Evolutionary conservation across 2,113 vertebrate species (phyloP).

Genomic region (Copsychus sechellarum): DNA sequence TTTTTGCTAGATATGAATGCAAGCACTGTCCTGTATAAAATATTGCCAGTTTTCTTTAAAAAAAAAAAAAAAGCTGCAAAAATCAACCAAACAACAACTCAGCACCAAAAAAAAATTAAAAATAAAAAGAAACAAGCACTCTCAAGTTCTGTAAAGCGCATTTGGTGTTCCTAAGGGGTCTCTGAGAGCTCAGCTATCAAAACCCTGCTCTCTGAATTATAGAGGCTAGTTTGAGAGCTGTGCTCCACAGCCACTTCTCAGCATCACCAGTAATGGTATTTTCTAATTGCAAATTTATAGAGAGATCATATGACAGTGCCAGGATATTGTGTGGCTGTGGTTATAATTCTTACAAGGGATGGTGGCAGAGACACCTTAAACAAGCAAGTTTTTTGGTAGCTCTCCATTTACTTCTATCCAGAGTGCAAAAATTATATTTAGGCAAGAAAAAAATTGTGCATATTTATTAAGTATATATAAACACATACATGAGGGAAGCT

Average conservation of each 20-base stretch:
- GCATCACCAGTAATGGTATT: background rate
- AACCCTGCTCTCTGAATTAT: background rate
- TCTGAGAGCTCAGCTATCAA: background rate
- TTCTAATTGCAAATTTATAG: background rate
- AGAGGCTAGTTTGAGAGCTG: background rate
- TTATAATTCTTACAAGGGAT: background rate
- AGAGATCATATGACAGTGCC: background rate
- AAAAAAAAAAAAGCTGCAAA: background rate
- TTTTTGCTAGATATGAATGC: background rate
- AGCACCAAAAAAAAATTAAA: background rate
- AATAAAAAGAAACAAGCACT: background rate
- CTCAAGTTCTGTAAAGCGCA: background rate
- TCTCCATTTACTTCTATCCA: background rate
- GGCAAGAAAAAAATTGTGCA: background rate
- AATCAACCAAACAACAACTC: too few relatives aligned
- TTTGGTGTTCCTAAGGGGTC: background rate
- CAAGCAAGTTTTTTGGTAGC: background rate
- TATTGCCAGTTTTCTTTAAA: background rate
- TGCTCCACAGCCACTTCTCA: background rate
- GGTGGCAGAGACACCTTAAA: background rate
- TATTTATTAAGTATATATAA: background rate
- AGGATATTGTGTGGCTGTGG: rapidly evolving
- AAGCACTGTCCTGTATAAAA: background rate
- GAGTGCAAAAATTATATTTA: background rate
- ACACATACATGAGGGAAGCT: background rate